These are phyloP conservation scores for Rousettus leschenaultii DNA, from an alignment of 2,113 vertebrate genomes.

Conservation along the genomic window DNA sequence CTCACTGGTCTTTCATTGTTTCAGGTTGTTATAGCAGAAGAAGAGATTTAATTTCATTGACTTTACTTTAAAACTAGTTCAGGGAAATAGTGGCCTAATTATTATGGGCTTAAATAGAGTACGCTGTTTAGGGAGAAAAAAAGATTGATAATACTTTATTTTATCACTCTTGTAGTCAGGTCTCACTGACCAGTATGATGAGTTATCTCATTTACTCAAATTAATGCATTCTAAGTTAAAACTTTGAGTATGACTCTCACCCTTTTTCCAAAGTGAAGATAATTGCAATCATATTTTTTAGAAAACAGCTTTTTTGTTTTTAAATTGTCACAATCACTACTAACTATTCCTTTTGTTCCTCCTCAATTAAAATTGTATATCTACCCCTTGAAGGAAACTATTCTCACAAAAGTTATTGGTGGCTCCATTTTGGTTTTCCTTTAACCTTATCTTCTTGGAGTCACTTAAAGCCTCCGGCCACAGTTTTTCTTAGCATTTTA, in stretches of 20 bases:
- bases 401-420: neutral
- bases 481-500: neutral
- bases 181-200: neutral
- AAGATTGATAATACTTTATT: neutral
- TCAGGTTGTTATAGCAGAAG: neutral
- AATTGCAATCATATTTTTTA: neutral
- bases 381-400: neutral
- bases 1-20: neutral
- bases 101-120: conserved; percentile 1
- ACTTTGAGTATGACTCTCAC: neutral
- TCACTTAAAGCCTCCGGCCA: neutral
- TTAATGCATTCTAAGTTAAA: neutral
- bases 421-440: neutral
- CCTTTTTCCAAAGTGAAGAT: neutral
- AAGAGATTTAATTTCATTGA: neutral
- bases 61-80: neutral
- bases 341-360: neutral
- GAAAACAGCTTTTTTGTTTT: neutral
- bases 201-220: neutral
- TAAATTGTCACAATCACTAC: neutral
- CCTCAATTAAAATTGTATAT: neutral
- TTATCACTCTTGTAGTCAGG: neutral
- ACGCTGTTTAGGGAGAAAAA: neutral
- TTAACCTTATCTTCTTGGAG: neutral
- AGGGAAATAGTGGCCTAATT: neutral